Evolutionary conservation across 1,140 invertebrate genomes (phyloP), one percentile per base, ranked within the genome.

Genomic region (Archegozetes longisetosus): DNA sequence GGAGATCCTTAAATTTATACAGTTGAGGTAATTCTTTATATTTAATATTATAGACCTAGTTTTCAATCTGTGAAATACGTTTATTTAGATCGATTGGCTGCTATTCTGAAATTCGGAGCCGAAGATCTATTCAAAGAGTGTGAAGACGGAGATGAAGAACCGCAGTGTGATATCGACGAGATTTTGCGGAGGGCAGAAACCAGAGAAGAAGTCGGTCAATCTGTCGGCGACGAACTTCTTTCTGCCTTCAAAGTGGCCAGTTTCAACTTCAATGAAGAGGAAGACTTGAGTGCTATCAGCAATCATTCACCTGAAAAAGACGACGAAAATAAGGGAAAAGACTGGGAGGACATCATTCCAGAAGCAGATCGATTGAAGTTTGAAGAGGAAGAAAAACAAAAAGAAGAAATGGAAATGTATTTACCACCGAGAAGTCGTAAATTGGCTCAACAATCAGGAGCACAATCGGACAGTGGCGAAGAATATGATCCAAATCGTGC

Each of bases 41-140:
- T n/a, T n/a, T n/a, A n/a, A n/a, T n/a, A n/a, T n/a, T n/a, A n/a
- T n/a, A n/a, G n/a, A n/a, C n/a, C n/a, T n/a, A n/a, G n/a, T n/a
- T n/a, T n/a, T n/a, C n/a, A n/a, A n/a, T n/a, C n/a, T n/a, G n/a
- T n/a, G n/a, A n/a, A n/a, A n/a, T n/a, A n/a, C n/a, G n/a, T n/a
- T n/a, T n/a, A n/a, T n/a, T n/a, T n/a, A n/a, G n/a, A n/a, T n/a
- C n/a, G n/a, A n/a, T 76, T 99, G 25, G 90, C 84, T 69, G 91
- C 92, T 3, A 98, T 99, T 68, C 76, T 99, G 3, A 98, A 98
- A 74, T 99, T 98, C 77, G 95, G 95, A 46, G 94, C 95, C 55
- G 93, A 96, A 72, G 93, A 98, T 71, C 77, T 99, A 53, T 99
- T 99, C 70, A 94, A 95, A 77, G 91, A 96, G 73, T 88, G 91